Base-by-base conservation (phyloP, 2,888 invertebrate species). In the Spodoptera littoralis region DNA sequence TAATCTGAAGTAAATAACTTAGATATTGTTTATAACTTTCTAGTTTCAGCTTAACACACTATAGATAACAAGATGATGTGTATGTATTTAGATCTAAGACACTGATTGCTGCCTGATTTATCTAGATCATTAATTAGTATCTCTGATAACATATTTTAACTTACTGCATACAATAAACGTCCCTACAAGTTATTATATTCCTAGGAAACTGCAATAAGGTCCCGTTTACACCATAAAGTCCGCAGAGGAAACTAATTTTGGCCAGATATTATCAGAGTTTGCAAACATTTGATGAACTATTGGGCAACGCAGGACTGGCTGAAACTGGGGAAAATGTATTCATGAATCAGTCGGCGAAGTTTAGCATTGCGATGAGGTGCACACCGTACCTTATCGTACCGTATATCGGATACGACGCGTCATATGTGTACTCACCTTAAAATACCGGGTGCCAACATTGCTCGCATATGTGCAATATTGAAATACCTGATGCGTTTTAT, bases 331-430 rank as follows among this genome's bases (percentile, higher is more conserved):
- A 46, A 68, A 72, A 75, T 77, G 36, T 68, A 75, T 75, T 75
- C 75, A 73, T 73, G 68, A 65, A 60, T 53, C 56, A 24, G 58
- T 46, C 62, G 22, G 42, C 36, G 47, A 48, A 63, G 41, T 65
- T 75, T 63, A 73, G 60, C 69, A 73, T 69, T 65, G 51, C 53
- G 30, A 77, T 68, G 65, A 65, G 64, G 36, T 60, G 62, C 8
- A 22, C 11, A 30, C 12, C 46, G 30, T 47, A 11, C 22, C 27
- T 3, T 27, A 27, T 27, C n/a, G n/a, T n/a, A 27, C 18, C 1
- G 18, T 27, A 27, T 4, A 5, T 27, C 27, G 42, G 12, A 27
- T 52, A 5, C 9, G 9, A 36, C 36, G 36, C 36, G 36, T 36
- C 9, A 2, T 27, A 42, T 46, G 62, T 70, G 43, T 44, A 55